Conservation (phyloP, 2,888 invertebrate genomes). For the Epinotia ramella region DNA sequence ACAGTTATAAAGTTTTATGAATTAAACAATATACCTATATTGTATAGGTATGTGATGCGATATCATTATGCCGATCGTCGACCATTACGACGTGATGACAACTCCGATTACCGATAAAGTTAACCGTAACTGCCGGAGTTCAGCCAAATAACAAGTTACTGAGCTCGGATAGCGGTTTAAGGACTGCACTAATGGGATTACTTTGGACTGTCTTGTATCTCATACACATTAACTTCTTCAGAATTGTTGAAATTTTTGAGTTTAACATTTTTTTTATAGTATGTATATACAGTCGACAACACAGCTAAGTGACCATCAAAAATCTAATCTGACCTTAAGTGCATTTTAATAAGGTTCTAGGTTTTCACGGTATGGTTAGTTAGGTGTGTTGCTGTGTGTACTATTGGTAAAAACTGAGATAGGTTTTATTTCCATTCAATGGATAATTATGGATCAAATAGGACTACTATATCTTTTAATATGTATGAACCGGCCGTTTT, state of each 20-base stretch:
- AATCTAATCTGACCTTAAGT: no score
- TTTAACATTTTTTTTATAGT: neutral
- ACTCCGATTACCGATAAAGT: conserved; percentile 23
- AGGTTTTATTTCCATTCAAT: no score
- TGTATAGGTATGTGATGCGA: neutral
- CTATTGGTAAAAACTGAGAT: no score
- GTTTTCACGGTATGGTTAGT: no score
- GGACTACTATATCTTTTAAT: no score
- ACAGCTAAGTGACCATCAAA: no score
- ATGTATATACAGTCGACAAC: no score
- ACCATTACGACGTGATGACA: conserved; percentile 25
- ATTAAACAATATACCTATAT: neutral
- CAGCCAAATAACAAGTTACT: conserved; percentile 2
- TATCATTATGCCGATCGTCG: neutral
- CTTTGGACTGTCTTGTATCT: neutral
- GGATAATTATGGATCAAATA: no score
- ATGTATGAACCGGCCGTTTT: no score
- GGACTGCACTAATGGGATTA: neutral
- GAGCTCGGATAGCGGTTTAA: conserved; percentile 1
- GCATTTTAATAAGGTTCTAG: no score
- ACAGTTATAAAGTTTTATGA: no score
- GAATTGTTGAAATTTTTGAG: neutral
- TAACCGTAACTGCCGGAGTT: neutral
- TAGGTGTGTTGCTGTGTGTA: no score
- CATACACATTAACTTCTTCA: neutral